phyloP scores from a whole-genome alignment of 2,113 vertebrate species.

The Zapus hudsonius region DNA sequence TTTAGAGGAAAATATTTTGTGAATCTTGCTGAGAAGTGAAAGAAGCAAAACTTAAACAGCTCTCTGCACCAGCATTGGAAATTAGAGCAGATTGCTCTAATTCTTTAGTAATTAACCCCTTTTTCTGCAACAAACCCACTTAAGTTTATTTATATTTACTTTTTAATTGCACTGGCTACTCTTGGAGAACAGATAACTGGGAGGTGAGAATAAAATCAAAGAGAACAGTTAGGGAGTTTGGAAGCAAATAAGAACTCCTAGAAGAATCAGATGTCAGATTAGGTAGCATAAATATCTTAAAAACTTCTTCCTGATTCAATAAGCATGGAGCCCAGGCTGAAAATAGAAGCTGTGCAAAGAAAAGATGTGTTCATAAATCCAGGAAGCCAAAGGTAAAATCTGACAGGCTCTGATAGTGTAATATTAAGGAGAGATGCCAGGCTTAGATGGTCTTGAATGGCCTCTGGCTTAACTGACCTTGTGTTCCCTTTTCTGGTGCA shows the following conservation, averaged over 20 bases:
- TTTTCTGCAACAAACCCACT: too few relatives aligned
- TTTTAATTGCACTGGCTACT: neutral
- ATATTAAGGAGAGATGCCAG: neutral
- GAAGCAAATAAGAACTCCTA: conserved; percentile 19
- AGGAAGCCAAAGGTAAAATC: conserved; percentile 49
- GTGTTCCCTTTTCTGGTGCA: neutral
- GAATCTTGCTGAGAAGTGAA: too few relatives aligned
- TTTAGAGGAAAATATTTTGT: too few relatives aligned
- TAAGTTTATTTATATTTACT: neutral
- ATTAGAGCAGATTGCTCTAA: too few relatives aligned
- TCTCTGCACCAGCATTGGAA: too few relatives aligned
- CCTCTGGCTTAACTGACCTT: neutral
- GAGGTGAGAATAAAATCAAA: neutral
- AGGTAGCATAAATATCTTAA: conserved; percentile 52
- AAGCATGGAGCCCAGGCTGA: conserved; percentile 25
- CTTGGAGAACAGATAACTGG: neutral
- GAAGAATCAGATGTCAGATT: conserved; percentile 53
- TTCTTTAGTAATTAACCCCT: too few relatives aligned
- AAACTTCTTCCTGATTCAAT: conserved; percentile 54
- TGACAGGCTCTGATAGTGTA: neutral
- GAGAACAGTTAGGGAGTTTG: neutral
- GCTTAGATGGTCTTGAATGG: conserved; percentile 20
- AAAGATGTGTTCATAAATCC: conserved; percentile 48
- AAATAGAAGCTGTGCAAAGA: conserved; percentile 58
- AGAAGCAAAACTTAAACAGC: too few relatives aligned